Evolutionary conservation across 2,797 vertebrate genomes (phyloP).

Genomic region (Sebastes ruberrimus): DNA sequence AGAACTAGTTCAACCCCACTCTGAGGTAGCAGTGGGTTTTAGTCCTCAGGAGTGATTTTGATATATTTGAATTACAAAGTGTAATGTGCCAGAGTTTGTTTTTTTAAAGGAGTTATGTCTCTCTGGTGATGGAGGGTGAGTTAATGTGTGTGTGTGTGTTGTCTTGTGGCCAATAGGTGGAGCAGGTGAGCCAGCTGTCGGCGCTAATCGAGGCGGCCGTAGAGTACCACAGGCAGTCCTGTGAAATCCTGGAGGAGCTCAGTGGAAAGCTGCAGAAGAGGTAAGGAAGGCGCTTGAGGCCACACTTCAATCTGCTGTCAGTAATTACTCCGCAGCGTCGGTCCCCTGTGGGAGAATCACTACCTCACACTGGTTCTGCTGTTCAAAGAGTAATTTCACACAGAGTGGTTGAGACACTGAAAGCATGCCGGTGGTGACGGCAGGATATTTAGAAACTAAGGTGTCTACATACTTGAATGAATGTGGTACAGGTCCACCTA

Average conservation of each 20-base stretch:
- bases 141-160: neutral
- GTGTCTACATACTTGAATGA: neutral
- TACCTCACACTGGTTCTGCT: neutral
- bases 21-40: neutral
- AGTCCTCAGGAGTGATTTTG: neutral
- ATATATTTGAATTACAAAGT: neutral
- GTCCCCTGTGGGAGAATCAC: neutral
- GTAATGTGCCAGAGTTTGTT: too few relatives aligned
- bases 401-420: neutral
- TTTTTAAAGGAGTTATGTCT: too few relatives aligned
- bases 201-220: constrained; percentile 88
- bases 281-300: constrained; percentile 68
- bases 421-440: neutral
- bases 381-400: neutral
- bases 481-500: neutral
- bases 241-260: constrained; percentile 89
- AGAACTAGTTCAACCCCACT: neutral
- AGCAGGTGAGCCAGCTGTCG: constrained; percentile 92
- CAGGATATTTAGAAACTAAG: neutral
- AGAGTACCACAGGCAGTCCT: constrained; percentile 90
- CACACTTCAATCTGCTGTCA: neutral
- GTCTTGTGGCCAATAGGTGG: constrained; percentile 81
- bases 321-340: too few relatives aligned
- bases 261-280: constrained; percentile 86
- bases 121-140: too few relatives aligned